Evolutionary conservation across 2,113 vertebrate genomes (phyloP), one percentile per base, ranked within the genome.

Genomic region (Origma solitaria): DNA sequence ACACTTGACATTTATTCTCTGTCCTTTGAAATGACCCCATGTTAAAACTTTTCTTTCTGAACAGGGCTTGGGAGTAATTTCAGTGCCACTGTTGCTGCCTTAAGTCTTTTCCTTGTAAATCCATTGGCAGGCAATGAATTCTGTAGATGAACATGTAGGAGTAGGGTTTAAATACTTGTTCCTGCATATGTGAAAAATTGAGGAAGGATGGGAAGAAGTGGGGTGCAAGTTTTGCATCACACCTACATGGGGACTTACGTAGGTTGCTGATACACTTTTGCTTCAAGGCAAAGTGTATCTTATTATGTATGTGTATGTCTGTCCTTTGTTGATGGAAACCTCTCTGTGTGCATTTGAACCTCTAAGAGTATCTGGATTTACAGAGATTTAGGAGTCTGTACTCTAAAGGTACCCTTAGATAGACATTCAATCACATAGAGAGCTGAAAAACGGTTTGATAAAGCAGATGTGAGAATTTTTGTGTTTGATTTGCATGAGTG

Each of bases 151-250:
- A 65, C 38, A 24, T 54, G 69, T 84, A 69, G 80, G 71, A 88
- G 58, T 81, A 60, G 51, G 64, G 72, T 83, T 94, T 92, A 90
- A 90, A 76, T 85, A 79, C 75, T 85, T 85, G 61, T 93, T 93
- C 91, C 66, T 86, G 79, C 30, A 47, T 53, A 68, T 42, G 56
- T 90, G 60, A 92, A 84, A 89, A 90, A 68, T 51, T 78, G 61
- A 86, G 66, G 66, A 92, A 88, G 66, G 57, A 54, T 85, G 66
- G 49, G 69, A 93, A 84, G 76, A 92, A 92, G 58, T 38, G 54
- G 62, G 56, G 54, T 77, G 88, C 56, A 83, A 91, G 58, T 75
- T 86, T 71, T 92, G 14, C 62, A 35, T 66, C 49, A 54, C 50
- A 77, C 54, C 64, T 86, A 73, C 58, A 13, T 18, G 53, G 53